Percentiles rank a stretch among this genome's conserved stretches.
These are phyloP conservation scores for Neoascia interrupta DNA, from an alignment of 2,888 invertebrate genomes.

Conservation along the genomic window DNA sequence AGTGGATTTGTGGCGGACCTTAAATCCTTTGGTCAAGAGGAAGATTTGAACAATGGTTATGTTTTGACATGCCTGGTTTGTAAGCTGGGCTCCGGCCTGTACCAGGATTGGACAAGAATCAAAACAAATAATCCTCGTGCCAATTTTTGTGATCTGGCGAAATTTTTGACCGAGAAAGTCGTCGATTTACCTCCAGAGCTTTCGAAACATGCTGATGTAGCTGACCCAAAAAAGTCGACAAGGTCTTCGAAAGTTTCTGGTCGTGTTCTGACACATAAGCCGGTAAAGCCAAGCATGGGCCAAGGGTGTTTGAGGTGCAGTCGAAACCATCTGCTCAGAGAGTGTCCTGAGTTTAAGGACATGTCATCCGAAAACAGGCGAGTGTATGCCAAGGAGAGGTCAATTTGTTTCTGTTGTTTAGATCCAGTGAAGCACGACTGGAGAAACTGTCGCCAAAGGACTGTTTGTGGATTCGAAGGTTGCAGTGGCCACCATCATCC, in stretches of 20 bases:
- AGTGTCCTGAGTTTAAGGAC: slow-evolving; percentile 7
- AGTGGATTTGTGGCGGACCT: too few species aligned
- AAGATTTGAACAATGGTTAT: not conserved
- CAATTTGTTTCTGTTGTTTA: slow-evolving; percentile 4
- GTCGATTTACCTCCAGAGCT: not conserved
- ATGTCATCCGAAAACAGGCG: not conserved
- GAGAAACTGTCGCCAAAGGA: not conserved
- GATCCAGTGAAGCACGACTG: slow-evolving; percentile 8
- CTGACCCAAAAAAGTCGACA: too few species aligned
- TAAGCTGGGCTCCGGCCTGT: not conserved
- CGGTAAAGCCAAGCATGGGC: not conserved
- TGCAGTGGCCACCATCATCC: slow-evolving; percentile 8
- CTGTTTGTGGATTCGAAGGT: not conserved
- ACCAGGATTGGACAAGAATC: not conserved
- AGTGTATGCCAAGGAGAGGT: not conserved
- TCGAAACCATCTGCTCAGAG: not conserved
- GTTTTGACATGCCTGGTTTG: not conserved
- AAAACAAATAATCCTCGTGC: not conserved
- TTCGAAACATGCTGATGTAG: not conserved
- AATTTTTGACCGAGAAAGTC: not conserved
- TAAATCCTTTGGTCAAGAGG: not conserved
- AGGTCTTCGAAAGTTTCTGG: not conserved
- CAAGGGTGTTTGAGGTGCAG: not conserved
- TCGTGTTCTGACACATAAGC: not conserved
- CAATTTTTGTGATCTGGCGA: not conserved